Conservation (phyloP, 2,797 vertebrate species). For the Heliangelus exortis region DNA sequence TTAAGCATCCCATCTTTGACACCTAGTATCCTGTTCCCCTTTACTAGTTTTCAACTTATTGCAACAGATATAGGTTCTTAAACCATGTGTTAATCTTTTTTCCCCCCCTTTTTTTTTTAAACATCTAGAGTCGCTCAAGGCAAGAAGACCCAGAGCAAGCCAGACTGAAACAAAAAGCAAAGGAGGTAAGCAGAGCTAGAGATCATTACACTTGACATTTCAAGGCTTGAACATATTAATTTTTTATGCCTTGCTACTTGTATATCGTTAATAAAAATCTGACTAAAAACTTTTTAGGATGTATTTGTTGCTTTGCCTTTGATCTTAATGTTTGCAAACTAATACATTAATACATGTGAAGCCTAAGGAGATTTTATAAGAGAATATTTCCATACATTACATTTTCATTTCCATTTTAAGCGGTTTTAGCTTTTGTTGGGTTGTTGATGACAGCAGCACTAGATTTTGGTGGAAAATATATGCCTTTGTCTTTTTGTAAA, state of each 20-base stretch:
- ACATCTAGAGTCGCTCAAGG: conserved; percentile 89
- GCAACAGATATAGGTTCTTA: conserved; percentile 88
- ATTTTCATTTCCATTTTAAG: conserved; percentile 85
- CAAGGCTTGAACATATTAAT: conserved; percentile 92
- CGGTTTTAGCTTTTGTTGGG: conserved; percentile 77
- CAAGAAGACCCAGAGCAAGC: conserved; percentile 95
- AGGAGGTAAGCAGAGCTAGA: conserved; percentile 89
- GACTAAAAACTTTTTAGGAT: conserved; percentile 94
- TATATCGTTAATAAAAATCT: conserved; percentile 97
- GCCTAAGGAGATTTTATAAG: conserved; percentile 82
- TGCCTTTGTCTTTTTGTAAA: conserved; percentile 61
- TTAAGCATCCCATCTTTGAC: conserved; percentile 85
- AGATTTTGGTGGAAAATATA: conserved; percentile 67
- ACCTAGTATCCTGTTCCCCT: conserved; percentile 84
- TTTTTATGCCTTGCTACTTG: conserved; percentile 95
- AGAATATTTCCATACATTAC: conserved; percentile 86
- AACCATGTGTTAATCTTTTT: conserved; percentile 93
- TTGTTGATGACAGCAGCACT: conserved; percentile 70
- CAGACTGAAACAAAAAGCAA: conserved; percentile 93
- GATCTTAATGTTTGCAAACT: conserved; percentile 89
- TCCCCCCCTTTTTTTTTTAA: conserved; percentile 64
- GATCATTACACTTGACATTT: conserved; percentile 98
- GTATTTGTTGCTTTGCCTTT: conserved; percentile 88
- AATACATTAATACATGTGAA: conserved; percentile 88
- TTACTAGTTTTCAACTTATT: conserved; percentile 86